Base-by-base conservation (phyloP, 1,140 invertebrate species). In the Harlomillsia oculata region DNA sequence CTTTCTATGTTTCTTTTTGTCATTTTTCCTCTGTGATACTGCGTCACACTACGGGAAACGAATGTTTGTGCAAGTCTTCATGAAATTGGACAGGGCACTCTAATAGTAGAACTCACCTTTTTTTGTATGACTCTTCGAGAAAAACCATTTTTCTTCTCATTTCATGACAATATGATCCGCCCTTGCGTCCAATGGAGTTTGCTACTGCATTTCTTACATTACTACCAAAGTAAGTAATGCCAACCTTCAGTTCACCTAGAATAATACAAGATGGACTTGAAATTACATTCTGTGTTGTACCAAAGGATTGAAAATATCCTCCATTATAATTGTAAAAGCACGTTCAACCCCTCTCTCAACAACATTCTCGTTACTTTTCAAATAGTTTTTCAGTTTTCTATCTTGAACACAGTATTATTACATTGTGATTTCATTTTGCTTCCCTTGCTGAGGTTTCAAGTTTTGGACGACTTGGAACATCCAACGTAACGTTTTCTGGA, bases 101-200 rank as follows among this genome's bases (percentile, higher is more conserved):
- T n/a, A n/a, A n/a, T n/a, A n/a, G n/a, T n/a, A n/a, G n/a, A n/a
- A n/a, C n/a, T n/a, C n/a, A n/a, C n/a, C n/a, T n/a, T n/a, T n/a
- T n/a, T n/a, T n/a, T n/a, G n/a, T n/a, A n/a, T 46, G 26, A 48
- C 45, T 48, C 45, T 32, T 48, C 34, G 18, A 30, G 30, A 48
- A 48, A 48, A 48, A 48, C 54, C 46, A 56, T 56, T 56, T 56
- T 56, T 56, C 54, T 56, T 45, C 34, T 46, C 13, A 49, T 56
- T 56, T 56, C 54, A 49, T 56, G 54, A 56, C 54, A 56, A 50
- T 56, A 34, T 40, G 32, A 46, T 30, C 49, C 54, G 54, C 54
- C 54, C 54, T 56, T 46, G 13, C 34, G 34, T 51, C 30, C 30
- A 34, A n/a, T n/a, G n/a, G n/a, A n/a, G n/a, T 50, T 36, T 37